phyloP scores from a whole-genome alignment of 1,140 invertebrate species.

The Trichonephila clavata region DNA sequence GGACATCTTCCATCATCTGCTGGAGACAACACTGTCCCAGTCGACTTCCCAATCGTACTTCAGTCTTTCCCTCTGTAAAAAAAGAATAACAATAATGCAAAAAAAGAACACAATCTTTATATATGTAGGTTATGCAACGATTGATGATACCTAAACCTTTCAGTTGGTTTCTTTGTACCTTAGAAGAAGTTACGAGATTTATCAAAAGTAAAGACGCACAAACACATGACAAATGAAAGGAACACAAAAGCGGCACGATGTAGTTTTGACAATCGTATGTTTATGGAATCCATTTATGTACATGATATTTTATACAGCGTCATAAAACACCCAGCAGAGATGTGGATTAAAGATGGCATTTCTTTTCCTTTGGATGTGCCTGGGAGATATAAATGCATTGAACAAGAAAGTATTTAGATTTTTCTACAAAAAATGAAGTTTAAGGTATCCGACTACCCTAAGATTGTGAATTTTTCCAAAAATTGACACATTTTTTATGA shows the following conservation, averaged over 20 bases:
- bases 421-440: too few relatives aligned
- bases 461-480: too few relatives aligned
- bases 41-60: conserved; percentile 69
- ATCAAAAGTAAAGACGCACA: not conserved
- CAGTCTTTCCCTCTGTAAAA: conserved; percentile 58
- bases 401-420: too few relatives aligned
- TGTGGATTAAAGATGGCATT: too few relatives aligned
- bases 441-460: too few relatives aligned
- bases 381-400: too few relatives aligned
- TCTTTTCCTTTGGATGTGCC: too few relatives aligned
- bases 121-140: not conserved
- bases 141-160: not conserved
- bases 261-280: not conserved
- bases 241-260: not conserved
- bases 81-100: not conserved
- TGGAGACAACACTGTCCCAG: conserved; percentile 67
- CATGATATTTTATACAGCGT: not conserved
- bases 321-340: not conserved
- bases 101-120: not conserved
- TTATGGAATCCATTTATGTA: not conserved
- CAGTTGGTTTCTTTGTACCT: not conserved
- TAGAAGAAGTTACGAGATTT: not conserved
- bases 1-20: conserved; percentile 48
- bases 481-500: too few relatives aligned
- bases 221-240: not conserved